Base-by-base conservation (phyloP, 2,888 invertebrate genomes). In the Geotrupes spiniger region DNA sequence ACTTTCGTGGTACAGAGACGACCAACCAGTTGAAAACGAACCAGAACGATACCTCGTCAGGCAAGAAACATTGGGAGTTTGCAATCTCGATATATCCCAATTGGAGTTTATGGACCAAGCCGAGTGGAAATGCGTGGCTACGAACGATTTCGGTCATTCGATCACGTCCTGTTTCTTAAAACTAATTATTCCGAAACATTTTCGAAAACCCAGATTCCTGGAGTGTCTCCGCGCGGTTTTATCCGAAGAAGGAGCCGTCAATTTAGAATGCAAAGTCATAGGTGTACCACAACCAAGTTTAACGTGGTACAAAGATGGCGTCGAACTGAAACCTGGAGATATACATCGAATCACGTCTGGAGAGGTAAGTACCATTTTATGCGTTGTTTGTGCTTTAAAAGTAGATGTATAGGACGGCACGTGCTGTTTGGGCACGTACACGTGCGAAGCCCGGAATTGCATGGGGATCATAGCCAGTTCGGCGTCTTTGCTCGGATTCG, bases 291-390 rank as follows among this genome's bases (percentile, higher is more conserved):
- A 92, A 64, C 92, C 92, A 0, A 77, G 85, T n/a, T 74, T 93
- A 0, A 92, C 90, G 64, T 93, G 93, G 93, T 93, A 89, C 68
- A 93, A 93, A 73, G 93, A 93, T 68, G 92, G 92, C 0, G 83
- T 86, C 44, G 92, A 92, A 66, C 70, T 93, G 1, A 92, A 92
- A 66, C 89, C 93, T 0, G 93, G 93, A 0, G 93, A 93, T 66
- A 92, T 93, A 61, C 92, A 93, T 64, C 80, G 88, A 65, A 92
- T 93, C 38, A 92, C 91, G 60, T 90, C 92, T 0, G 92, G 92
- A 0, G 88, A 91, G 60, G 73, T 72, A 62, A 51, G 45, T 45
- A n/a, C 16, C 4, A 41, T 37, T 21, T 21, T 21, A 4, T 21
- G 3, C 21, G 6, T 21, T 21, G 2, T 12, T 14, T 33, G 12